These are phyloP conservation scores for Prosapia bicincta DNA, from an alignment of 2,888 invertebrate species.

Conservation along the genomic window DNA sequence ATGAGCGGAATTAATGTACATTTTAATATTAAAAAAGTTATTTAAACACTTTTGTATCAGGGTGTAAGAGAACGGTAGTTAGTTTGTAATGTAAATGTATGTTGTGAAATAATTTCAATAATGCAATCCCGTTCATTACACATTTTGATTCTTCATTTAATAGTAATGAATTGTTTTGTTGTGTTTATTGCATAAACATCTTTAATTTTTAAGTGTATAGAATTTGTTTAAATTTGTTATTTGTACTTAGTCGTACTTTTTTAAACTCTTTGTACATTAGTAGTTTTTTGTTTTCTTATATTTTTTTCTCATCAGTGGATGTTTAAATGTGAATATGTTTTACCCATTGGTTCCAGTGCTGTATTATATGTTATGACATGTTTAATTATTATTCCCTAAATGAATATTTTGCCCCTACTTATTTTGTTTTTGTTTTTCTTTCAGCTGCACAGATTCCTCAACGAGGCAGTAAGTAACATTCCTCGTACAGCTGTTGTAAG, in stretches of 20 bases:
- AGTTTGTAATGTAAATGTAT: too few species aligned
- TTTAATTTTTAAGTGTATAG: too few species aligned
- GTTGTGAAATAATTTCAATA: too few species aligned
- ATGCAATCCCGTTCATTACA: too few species aligned
- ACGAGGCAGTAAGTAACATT: conserved; percentile 77
- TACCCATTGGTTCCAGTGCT: background rate
- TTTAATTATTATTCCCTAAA: background rate
- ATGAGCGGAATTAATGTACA: too few species aligned
- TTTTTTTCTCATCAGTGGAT: background rate
- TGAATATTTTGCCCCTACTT: background rate
- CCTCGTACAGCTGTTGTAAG: conserved; percentile 28
- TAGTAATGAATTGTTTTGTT: too few species aligned
- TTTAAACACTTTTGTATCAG: too few species aligned
- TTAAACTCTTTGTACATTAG: background rate
- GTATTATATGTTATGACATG: background rate
- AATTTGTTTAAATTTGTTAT: background rate
- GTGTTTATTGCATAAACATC: too few species aligned
- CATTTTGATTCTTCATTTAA: too few species aligned
- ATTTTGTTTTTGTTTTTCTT: conserved; percentile 52
- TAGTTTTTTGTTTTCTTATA: background rate
- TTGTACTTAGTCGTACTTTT: background rate
- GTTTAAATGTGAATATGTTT: conserved; percentile 1
- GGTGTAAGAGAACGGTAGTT: too few species aligned
- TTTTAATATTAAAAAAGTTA: too few species aligned
- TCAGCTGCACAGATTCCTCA: conserved; percentile 86